Base-by-base conservation (phyloP, 2,113 vertebrate species). In the Dascyllus trimaculatus region DNA sequence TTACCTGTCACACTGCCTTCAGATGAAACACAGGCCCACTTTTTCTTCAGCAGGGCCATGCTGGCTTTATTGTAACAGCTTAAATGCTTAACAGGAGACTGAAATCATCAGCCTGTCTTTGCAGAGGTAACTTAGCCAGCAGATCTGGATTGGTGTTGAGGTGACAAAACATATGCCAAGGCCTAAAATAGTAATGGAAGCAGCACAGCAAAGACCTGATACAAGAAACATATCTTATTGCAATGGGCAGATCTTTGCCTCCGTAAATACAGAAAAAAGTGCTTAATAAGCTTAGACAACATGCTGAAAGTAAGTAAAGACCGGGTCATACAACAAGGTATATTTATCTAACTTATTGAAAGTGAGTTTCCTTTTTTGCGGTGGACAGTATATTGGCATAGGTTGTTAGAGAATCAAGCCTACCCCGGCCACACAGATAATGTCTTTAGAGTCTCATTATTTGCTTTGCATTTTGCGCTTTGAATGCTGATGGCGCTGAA, bases 81-180 rank as follows among this genome's bases (percentile, higher is more conserved):
- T 71, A 78, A 71, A 67, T 40, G 62, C 68, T 81, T 70, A 85
- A 63, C 57, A 18, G 13, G 46, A 59, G 24, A 75, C 40, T 48
- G 63, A 80, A 82, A 70, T 65, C 59, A 48, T 35, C 60, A 29
- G 58, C 59, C 56, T 56, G 21, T 70, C 67, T 78, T 69, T 29
- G 21, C 40, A 57, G 51, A 24, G n/a, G 32, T 49, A 48, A 53
- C 38, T 56, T 11, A 9, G 43, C 45, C 32, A 10, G 53, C 32
- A 73, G 24, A 26, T 75, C 66, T 75, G 25, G 15, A 70, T 11
- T 22, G 19, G 25, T 14, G 15, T 75, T 65, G 25, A 64, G 24
- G 56, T 54, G 60, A 56, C 45, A 8, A 21, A 53, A 53, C 11
- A 11, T 2, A n/a, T 58, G 29, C 32, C 18, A 43, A 21, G 17